These are phyloP conservation scores for Arctia plantaginis DNA, from an alignment of 2,888 invertebrate genomes.

Conservation along the genomic window DNA sequence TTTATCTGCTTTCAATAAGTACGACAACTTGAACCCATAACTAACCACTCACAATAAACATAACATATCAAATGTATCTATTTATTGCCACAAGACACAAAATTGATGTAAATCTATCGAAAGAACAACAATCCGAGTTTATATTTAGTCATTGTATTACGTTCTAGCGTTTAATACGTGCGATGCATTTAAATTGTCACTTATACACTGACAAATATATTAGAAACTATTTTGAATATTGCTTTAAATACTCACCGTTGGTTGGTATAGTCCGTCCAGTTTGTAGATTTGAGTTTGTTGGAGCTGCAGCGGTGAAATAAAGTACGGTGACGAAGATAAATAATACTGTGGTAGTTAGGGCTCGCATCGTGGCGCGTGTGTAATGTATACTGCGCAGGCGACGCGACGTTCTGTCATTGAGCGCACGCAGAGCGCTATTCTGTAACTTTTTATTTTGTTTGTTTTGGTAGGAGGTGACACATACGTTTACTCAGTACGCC, in stretches of 20 bases:
- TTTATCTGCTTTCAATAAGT: background rate
- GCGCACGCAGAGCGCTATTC: constrained; percentile 50
- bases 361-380: constrained; percentile 67
- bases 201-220: constrained; percentile 22
- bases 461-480: constrained; percentile 1
- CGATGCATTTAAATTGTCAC: constrained; percentile 30
- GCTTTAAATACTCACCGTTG: constrained; percentile 59
- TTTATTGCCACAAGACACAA: constrained; percentile 23
- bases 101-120: constrained; percentile 33
- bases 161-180: constrained; percentile 29
- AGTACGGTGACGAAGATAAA: constrained; percentile 50
- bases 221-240: constrained; percentile 27
- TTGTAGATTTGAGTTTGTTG: constrained; percentile 65
- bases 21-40: background rate
- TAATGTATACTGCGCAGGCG: constrained; percentile 52
- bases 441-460: constrained; percentile 32
- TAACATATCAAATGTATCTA: background rate
- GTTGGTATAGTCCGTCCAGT: constrained; percentile 46
- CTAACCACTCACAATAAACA: background rate
- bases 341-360: constrained; percentile 49
- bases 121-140: constrained; percentile 23
- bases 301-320: constrained; percentile 57
- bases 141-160: constrained; percentile 38
- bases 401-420: constrained; percentile 31
- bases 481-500: background rate